phyloP scores from a whole-genome alignment of 2,113 vertebrate genomes.

The Ceyx margarethae region DNA sequence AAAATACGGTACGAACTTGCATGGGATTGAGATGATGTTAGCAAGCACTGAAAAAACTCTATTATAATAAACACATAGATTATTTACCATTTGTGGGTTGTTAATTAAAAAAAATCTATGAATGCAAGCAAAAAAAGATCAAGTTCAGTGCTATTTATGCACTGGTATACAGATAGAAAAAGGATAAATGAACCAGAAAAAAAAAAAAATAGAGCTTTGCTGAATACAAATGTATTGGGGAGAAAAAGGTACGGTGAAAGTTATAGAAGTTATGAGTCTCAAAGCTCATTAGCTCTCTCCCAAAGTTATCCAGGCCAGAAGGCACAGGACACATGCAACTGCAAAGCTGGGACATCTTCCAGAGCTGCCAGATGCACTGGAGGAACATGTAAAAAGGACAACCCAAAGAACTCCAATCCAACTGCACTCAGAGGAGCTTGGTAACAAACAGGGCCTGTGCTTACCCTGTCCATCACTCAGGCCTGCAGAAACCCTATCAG shows the following conservation, averaged over 20 bases:
- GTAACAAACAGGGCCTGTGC: neutral
- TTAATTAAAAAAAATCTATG: neutral
- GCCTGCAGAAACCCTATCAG: neutral
- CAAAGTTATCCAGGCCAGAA: neutral
- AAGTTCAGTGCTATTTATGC: neutral
- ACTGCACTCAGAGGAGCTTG: neutral
- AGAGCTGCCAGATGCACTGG: neutral
- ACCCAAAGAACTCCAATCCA: neutral
- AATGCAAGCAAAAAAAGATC: neutral
- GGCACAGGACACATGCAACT: fast-evolving
- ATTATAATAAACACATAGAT: neutral
- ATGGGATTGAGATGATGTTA: neutral
- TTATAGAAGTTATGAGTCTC: neutral
- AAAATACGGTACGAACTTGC: neutral
- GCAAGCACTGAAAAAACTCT: neutral
- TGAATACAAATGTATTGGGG: neutral
- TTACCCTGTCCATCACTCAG: no score
- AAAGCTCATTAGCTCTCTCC: neutral
- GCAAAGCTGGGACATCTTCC: neutral
- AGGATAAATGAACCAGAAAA: neutral
- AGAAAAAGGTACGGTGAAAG: neutral
- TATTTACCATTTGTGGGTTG: neutral
- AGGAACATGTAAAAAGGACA: neutral
- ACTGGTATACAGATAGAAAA: neutral
- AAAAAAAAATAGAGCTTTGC: fast-evolving